Percentiles rank a stretch among this genome's conserved stretches.
phyloP scores from a whole-genome alignment of 2,113 vertebrate species.

The Athene cunicularia region DNA sequence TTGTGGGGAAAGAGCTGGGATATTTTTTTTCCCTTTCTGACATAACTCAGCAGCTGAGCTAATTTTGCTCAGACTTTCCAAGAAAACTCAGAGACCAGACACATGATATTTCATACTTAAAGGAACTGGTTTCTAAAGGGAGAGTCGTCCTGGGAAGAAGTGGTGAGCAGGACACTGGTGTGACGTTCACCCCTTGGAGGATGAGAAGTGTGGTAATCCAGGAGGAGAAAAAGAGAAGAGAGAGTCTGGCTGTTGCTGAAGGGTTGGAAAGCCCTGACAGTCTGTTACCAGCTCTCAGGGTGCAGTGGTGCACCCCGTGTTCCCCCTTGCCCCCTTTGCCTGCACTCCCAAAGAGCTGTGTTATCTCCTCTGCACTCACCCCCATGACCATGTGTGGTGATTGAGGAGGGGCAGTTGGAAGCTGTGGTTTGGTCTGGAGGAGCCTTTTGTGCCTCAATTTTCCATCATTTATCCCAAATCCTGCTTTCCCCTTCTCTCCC shows the following conservation, averaged over 20 bases:
- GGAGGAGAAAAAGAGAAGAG: not conserved
- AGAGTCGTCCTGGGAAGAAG: not conserved
- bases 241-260: not conserved
- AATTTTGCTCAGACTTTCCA: conserved; percentile 45
- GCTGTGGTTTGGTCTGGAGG: not conserved
- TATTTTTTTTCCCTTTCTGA: not conserved
- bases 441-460: not conserved
- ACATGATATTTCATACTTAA: not conserved
- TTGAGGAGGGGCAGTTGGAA: not conserved
- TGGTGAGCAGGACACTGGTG: accelerated
- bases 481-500: not conserved
- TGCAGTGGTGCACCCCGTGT: accelerated
- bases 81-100: not conserved
- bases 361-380: not conserved
- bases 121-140: not conserved
- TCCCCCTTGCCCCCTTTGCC: accelerated
- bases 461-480: not conserved
- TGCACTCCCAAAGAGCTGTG: not conserved
- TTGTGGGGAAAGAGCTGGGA: not conserved
- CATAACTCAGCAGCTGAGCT: not conserved
- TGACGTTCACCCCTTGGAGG: not conserved
- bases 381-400: accelerated
- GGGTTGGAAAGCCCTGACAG: not conserved
- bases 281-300: not conserved
- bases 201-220: not conserved